These are phyloP conservation scores for Falco naumanni DNA, from an alignment of 2,797 vertebrate genomes.

Conservation along the genomic window DNA sequence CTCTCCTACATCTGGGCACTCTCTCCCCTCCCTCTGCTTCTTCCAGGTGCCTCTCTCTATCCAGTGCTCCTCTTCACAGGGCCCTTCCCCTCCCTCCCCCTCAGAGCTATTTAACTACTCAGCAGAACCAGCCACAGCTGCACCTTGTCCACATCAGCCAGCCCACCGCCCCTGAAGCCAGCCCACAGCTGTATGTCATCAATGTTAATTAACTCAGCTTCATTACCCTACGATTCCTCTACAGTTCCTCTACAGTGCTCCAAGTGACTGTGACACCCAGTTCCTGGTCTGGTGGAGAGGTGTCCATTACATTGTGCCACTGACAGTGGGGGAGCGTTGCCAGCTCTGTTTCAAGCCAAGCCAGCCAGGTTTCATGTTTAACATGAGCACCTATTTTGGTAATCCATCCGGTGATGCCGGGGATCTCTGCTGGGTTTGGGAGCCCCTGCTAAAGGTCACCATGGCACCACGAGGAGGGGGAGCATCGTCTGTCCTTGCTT, in stretches of 20 bases:
- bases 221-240: no score
- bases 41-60: no score
- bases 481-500: not conserved
- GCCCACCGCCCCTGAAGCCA: no score
- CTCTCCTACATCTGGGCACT: no score
- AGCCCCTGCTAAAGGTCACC: not conserved
- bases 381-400: not conserved
- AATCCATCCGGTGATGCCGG: not conserved
- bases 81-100: no score
- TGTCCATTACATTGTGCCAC: not conserved
- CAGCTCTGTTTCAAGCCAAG: not conserved
- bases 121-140: no score
- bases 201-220: no score
- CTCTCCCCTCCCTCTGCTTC: no score
- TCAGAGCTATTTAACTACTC: no score
- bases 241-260: not conserved
- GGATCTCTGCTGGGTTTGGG: not conserved
- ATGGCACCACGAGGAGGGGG: accelerated
- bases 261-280: not conserved
- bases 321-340: accelerated
- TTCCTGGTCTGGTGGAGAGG: not conserved
- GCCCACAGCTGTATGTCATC: no score
- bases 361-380: not conserved
- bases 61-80: no score
- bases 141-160: no score